A percentile compares a stretch with the other conserved stretches of the same genome.
Conservation (phyloP, 2,888 invertebrate genomes). For the Yponomeuta sedellus region DNA sequence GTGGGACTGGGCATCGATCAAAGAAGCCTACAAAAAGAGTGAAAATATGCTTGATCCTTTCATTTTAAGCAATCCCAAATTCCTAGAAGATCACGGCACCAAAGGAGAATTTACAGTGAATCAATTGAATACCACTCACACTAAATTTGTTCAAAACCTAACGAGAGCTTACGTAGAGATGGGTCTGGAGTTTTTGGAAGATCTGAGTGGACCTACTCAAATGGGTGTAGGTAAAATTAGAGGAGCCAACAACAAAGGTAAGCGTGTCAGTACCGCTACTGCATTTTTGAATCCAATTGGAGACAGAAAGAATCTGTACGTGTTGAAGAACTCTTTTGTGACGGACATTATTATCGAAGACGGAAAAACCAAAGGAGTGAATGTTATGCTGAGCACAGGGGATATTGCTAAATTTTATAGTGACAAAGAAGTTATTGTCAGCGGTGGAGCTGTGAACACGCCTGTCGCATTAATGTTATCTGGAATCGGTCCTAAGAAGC, state of each 20-base stretch:
- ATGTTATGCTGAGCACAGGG: constrained; percentile 38
- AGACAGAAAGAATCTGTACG: constrained; percentile 48
- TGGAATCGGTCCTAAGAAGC: constrained; percentile 52
- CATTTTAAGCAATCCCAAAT: constrained; percentile 50
- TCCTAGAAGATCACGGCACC: constrained; percentile 56
- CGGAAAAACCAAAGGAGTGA: constrained; percentile 44
- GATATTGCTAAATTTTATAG: constrained; percentile 40
- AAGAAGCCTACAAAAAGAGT: constrained; percentile 59
- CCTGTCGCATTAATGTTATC: constrained; percentile 57
- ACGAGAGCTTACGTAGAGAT: constrained; percentile 64
- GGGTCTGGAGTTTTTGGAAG: constrained; percentile 60
- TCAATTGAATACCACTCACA: constrained; percentile 58
- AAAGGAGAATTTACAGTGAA: constrained; percentile 71
- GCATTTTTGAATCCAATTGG: constrained; percentile 57
- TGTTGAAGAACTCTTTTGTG: constrained; percentile 50
- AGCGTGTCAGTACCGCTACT: constrained; percentile 73
- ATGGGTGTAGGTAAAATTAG: constrained; percentile 73
- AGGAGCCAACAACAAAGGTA: constrained; percentile 67
- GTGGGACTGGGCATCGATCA: constrained; percentile 60
- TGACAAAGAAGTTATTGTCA: constrained; percentile 53
- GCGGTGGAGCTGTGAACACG: constrained; percentile 57
- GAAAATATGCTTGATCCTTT: constrained; percentile 57
- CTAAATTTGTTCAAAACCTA: constrained; percentile 46
- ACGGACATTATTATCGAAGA: constrained; percentile 36
- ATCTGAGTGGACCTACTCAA: constrained; percentile 62